Conservation (phyloP, 2,888 invertebrate genomes). For the Mesorhabditis belari region DNA sequence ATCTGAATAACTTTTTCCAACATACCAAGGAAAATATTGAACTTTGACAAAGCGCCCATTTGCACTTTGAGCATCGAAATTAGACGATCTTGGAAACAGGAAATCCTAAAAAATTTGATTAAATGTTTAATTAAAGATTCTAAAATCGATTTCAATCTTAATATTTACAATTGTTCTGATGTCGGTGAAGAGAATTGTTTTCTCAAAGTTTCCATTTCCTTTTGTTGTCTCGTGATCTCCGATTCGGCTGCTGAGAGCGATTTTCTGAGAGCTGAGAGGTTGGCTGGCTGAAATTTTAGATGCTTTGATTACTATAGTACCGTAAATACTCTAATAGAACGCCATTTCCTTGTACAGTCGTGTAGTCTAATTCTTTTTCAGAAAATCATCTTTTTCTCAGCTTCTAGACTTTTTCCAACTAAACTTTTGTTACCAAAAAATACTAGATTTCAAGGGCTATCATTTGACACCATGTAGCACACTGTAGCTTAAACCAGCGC, state of each 20-base stretch:
- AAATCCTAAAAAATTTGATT: slow-evolving; percentile 15
- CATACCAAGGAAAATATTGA: slow-evolving; percentile 4
- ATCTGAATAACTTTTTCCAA: no score
- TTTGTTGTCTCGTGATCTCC: slow-evolving; percentile 36
- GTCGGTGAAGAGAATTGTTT: slow-evolving; percentile 14
- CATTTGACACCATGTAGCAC: no score
- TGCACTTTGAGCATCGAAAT: slow-evolving; percentile 38
- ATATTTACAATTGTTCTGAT: neutral
- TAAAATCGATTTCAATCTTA: no score
- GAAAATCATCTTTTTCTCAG: no score
- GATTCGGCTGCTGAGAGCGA: slow-evolving; percentile 41
- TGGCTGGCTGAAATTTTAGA: slow-evolving; percentile 11
- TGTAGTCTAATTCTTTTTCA: no score
- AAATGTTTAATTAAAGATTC: neutral
- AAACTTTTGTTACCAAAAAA: no score
- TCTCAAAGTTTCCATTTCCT: slow-evolving; percentile 37
- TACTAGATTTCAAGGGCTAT: no score
- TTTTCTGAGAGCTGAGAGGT: slow-evolving; percentile 28
- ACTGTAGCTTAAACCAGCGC: no score
- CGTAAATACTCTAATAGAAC: no score
- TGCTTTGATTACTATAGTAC: no score
- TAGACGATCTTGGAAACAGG: slow-evolving; percentile 25
- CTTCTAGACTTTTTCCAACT: no score
- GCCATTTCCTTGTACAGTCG: no score
- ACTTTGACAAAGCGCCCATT: slow-evolving; percentile 29